A percentile compares a stretch with the other conserved stretches of the same genome.
Evolutionary conservation across 2,797 vertebrate genomes (phyloP).

Genomic region (Danio aesculapii): DNA sequence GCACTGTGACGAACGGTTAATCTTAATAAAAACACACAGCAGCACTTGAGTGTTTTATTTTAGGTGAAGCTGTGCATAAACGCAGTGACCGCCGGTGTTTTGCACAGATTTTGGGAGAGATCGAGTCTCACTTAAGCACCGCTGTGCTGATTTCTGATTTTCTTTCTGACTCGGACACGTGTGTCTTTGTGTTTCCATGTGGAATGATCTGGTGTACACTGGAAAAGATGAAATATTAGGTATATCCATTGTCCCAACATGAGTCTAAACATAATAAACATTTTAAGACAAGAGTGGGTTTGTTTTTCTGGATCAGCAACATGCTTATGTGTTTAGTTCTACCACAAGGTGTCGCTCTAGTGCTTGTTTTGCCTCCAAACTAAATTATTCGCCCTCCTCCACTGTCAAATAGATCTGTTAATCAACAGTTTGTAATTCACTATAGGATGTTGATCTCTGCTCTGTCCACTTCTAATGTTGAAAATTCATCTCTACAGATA

Average conservation of each 20-base stretch:
- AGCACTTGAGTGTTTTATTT: too few relatives aligned
- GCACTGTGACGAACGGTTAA: too few relatives aligned
- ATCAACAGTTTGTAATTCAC: too few relatives aligned
- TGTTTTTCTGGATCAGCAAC: slow-evolving; percentile 63
- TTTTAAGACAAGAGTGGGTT: slow-evolving; percentile 78
- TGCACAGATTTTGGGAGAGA: neutral
- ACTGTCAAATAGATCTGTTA: too few relatives aligned
- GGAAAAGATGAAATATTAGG: slow-evolving; percentile 73
- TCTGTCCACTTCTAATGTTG: too few relatives aligned
- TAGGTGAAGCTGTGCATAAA: neutral
- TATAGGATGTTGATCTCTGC: too few relatives aligned
- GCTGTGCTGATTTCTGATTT: neutral
- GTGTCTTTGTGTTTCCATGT: slow-evolving; percentile 71
- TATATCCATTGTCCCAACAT: slow-evolving; percentile 77
- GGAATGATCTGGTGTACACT: slow-evolving; percentile 83
- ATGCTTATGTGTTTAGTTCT: neutral
- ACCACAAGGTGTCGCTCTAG: neutral
- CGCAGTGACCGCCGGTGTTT: neutral
- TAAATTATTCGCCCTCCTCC: neutral
- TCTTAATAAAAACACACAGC: too few relatives aligned
- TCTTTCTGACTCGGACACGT: slow-evolving; percentile 49
- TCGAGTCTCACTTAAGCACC: too few relatives aligned
- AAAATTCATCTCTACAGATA: too few relatives aligned
- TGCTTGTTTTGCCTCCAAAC: neutral
- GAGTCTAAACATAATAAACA: slow-evolving; percentile 81